Percentiles rank a stretch among this genome's conserved stretches.
phyloP scores from a whole-genome alignment of 2,797 vertebrate species.

The Rhinogobio ventralis region DNA sequence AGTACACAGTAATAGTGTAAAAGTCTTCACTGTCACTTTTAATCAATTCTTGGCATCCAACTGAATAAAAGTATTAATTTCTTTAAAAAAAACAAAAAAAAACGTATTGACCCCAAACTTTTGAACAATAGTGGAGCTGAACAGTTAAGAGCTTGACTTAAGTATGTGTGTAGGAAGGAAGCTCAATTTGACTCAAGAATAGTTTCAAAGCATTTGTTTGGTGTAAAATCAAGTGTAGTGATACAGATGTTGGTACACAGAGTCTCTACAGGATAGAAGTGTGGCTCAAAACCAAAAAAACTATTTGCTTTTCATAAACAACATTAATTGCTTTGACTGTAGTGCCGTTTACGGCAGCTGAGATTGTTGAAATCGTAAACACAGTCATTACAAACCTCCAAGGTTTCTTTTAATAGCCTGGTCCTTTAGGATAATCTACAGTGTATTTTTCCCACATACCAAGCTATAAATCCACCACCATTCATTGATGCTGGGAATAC shows the following conservation, averaged over 20 bases:
- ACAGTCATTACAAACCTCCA: slow-evolving; percentile 41
- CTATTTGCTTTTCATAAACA: slow-evolving; percentile 28
- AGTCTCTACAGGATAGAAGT: background rate
- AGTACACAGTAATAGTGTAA: background rate
- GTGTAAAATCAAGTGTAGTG: background rate
- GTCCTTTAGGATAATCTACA: slow-evolving; percentile 33
- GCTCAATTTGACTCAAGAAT: background rate
- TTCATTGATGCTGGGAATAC: slow-evolving; percentile 16
- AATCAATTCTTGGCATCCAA: background rate
- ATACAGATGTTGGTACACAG: background rate
- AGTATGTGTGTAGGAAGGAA: background rate
- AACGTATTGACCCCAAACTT: background rate
- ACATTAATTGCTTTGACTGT: slow-evolving; percentile 50
- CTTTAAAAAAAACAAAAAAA: background rate
- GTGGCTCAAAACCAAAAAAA: background rate
- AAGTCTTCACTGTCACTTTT: background rate
- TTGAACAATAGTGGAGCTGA: background rate
- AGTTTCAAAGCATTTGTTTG: background rate
- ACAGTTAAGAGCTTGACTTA: background rate
- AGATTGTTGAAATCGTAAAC: slow-evolving; percentile 43
- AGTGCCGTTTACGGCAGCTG: slow-evolving; percentile 36
- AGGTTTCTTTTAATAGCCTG: slow-evolving; percentile 53
- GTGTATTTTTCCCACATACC: slow-evolving; percentile 4
- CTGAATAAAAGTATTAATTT: background rate
- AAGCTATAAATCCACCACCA: slow-evolving; percentile 14